Base-by-base conservation (phyloP, 2,888 invertebrate genomes). In the Syritta pipiens region DNA sequence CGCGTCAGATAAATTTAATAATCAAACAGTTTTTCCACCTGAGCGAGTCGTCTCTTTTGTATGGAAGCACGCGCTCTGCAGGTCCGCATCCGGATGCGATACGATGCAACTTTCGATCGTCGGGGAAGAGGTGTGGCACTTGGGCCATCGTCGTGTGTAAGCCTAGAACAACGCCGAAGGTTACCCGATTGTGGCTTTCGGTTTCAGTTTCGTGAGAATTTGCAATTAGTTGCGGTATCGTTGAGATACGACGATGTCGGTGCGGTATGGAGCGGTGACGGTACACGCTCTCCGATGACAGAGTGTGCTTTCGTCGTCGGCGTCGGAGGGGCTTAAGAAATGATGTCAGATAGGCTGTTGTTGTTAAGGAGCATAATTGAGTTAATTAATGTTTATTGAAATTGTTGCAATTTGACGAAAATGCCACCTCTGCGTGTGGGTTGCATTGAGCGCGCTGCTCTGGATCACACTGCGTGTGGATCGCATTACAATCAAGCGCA, bases 161-260 rank as follows among this genome's bases (percentile, higher is more conserved):
- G 44, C 35, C 12, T 30, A 76, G 71, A 76, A 51, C 22, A 30
- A 26, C 26, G 51, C 51, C 51, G 63, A 65, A 77, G 76, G 76
- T 42, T 65, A 65, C 76, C 63, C 40, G 77, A 65, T 60, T 71
- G 71, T 57, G 63, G 72, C 35, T 68, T 57, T 63, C 37, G 57
- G 57, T 65, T 71, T 68, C 62, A 30, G 24, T 48, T 77, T 71
- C 49, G 65, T 67, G 72, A 40, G 59, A 60, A 77, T 72, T 55
- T 48, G 60, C 42, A 55, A 59, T 65, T 67, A 65, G 49, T 63
- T 76, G 76, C 57, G 63, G 71, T 71, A 37, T 20, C 48, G 48
- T 72, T 72, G 65, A 63, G 35, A 65, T 72, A 67, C 20, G n/a
- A n/a, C 40, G 37, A 1, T 37, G 37, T 37, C 17, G 17, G 37